Percentiles rank a stretch among this genome's conserved stretches.
These are phyloP conservation scores for Kryphioiulus occultus DNA, from an alignment of 2,888 invertebrate genomes.

Conservation along the genomic window DNA sequence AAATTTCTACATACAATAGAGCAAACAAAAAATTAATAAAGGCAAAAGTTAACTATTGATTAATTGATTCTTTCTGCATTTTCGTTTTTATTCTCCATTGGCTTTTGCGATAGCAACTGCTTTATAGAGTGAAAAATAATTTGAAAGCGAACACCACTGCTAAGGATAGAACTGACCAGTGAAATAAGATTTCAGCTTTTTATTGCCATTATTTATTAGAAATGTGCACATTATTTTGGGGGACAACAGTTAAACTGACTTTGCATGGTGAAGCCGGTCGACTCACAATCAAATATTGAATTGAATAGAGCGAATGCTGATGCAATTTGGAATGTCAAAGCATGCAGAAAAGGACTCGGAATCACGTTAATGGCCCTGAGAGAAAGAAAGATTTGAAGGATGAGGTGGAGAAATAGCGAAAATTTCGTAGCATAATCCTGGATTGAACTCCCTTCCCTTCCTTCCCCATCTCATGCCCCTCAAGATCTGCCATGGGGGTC, in stretches of 20 bases:
- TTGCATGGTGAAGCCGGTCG: not conserved
- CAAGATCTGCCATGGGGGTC: not conserved
- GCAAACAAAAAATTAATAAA: too few species aligned
- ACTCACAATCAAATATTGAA: too few species aligned
- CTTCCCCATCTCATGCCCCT: not conserved
- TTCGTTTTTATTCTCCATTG: too few species aligned
- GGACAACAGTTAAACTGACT: not conserved
- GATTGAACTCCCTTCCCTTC: not conserved
- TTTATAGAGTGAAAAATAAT: too few species aligned
- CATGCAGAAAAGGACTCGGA: not conserved
- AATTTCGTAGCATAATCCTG: not conserved
- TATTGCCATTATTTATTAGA: not conserved
- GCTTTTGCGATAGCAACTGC: too few species aligned
- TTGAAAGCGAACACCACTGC: not conserved
- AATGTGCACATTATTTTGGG: not conserved
- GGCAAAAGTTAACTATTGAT: too few species aligned
- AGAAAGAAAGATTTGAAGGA: not conserved
- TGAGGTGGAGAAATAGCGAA: not conserved
- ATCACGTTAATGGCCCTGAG: not conserved
- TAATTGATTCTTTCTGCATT: too few species aligned
- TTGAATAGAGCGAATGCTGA: too few species aligned
- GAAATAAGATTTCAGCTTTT: not conserved
- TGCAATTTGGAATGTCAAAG: not conserved
- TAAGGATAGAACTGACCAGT: too few species aligned
- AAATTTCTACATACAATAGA: too few species aligned